A percentile compares a stretch with the other conserved stretches of the same genome.
phyloP scores from a whole-genome alignment of 37 sponge, comb jelly and placozoan species.

The Diacarnus erythraeanus region DNA sequence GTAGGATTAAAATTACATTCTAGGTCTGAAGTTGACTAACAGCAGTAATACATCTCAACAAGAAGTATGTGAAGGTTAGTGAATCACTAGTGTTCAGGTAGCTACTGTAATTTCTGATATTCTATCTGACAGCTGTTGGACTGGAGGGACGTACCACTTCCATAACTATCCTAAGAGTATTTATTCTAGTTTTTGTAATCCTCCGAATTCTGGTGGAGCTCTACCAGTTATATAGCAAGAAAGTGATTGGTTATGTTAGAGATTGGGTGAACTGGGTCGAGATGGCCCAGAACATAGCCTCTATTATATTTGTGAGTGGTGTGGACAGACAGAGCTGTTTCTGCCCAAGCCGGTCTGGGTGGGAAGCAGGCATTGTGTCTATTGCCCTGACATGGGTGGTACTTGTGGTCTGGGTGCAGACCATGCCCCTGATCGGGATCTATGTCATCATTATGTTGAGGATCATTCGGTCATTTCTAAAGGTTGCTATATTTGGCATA shows the following conservation, averaged over 20 bases:
- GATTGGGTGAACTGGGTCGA: conserved; percentile 63
- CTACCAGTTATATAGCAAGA: conserved; percentile 1
- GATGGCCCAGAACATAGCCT: not conserved
- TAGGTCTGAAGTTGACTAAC: too few relatives aligned
- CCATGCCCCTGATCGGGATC: conserved; percentile 69
- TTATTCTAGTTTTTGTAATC: not conserved
- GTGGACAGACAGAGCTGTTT: not conserved
- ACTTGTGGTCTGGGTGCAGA: not conserved
- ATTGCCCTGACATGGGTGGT: not conserved
- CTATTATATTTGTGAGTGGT: not conserved
- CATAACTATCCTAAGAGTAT: too few relatives aligned
- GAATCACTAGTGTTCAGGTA: too few relatives aligned
- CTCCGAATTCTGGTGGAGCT: not conserved
- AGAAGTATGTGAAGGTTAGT: too few relatives aligned
- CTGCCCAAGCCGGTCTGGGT: not conserved
- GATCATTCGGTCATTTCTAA: conserved; percentile 80
- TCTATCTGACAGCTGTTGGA: too few relatives aligned
- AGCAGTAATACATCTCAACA: too few relatives aligned
- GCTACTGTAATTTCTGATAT: too few relatives aligned
- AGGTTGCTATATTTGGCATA: conserved; percentile 67
- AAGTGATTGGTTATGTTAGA: conserved; percentile 23
- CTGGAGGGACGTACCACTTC: too few relatives aligned
- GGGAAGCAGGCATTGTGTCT: not conserved
- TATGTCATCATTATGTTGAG: conserved; percentile 93
- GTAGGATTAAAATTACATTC: too few relatives aligned